These are phyloP conservation scores for Hesperophylax magnus DNA, from an alignment of 1,140 invertebrate species.

Conservation along the genomic window DNA sequence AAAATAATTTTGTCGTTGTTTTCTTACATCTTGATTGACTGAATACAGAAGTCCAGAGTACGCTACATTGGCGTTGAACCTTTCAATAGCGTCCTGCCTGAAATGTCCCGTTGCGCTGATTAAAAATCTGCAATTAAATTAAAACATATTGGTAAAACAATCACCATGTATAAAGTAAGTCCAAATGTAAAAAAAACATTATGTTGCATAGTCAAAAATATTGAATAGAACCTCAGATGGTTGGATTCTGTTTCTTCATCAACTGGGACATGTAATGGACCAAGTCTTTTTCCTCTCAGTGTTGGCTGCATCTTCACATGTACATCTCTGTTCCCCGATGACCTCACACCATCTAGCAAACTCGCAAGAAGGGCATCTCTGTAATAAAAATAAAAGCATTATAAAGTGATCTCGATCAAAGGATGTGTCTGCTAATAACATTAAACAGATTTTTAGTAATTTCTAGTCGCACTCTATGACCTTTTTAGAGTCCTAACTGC, in stretches of 20 bases:
- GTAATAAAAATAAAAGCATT: conserved; percentile 51
- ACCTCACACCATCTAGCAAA: conserved; percentile 94
- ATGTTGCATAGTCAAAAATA: neutral
- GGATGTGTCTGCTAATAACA: too few relatives aligned
- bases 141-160: conserved; percentile 4
- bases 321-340: conserved; percentile 97
- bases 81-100: conserved; percentile 82
- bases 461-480: too few relatives aligned
- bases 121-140: conserved; percentile 62
- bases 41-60: conserved; percentile 98
- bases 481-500: too few relatives aligned
- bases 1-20: neutral
- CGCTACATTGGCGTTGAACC: conserved; percentile 98
- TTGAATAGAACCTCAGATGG: conserved; percentile 63
- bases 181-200: neutral
- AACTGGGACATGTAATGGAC: conserved; percentile 88
- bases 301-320: conserved; percentile 92
- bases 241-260: conserved; percentile 96
- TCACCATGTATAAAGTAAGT: neutral
- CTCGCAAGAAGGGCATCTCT: conserved; percentile 96
- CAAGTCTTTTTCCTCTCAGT: conserved; percentile 87
- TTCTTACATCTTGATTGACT: conserved; percentile 93
- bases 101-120: conserved; percentile 67
- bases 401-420: too few relatives aligned
- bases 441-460: too few relatives aligned